Conservation (phyloP, 2,797 vertebrate species). For the Trichosurus vulpecula region DNA sequence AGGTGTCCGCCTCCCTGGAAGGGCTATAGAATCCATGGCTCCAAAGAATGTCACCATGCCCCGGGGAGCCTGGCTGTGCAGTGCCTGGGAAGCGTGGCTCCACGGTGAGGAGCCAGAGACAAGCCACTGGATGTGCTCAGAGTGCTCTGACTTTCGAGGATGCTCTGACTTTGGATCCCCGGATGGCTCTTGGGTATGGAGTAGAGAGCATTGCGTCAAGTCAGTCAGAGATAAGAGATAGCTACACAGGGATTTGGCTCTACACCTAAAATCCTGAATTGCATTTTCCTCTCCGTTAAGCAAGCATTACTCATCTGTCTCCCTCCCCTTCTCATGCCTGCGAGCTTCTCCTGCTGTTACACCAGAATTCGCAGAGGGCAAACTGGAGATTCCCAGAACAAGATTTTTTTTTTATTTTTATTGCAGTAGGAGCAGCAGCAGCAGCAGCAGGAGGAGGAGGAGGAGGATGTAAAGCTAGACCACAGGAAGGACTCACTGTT, state of each 20-base stretch:
- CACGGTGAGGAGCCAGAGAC: not conserved
- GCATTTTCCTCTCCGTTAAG: slow-evolving; percentile 57
- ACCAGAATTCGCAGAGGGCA: slow-evolving; percentile 16
- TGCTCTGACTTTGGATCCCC: not conserved
- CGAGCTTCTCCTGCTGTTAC: not conserved
- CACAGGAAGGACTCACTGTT: slow-evolving; percentile 8
- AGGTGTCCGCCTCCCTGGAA: not conserved
- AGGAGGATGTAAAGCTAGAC: not conserved
- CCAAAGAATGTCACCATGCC: not conserved
- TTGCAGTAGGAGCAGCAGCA: not conserved
- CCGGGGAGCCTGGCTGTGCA: not conserved
- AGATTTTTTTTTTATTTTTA: not conserved
- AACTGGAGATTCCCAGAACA: not conserved
- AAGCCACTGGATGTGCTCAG: not conserved
- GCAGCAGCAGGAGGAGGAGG: not conserved
- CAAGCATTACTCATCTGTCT: slow-evolving; percentile 37
- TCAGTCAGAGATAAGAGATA: slow-evolving; percentile 34
- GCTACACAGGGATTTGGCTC: slow-evolving; percentile 41
- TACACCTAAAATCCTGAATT: slow-evolving; percentile 44
- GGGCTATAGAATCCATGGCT: not conserved
- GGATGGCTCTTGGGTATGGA: not conserved
- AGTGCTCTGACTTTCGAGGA: not conserved
- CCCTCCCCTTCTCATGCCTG: not conserved
- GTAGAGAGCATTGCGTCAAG: slow-evolving; percentile 1
- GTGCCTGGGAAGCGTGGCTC: not conserved